Base-by-base conservation (phyloP, 2,113 vertebrate species). In the Actinemys pallida region DNA sequence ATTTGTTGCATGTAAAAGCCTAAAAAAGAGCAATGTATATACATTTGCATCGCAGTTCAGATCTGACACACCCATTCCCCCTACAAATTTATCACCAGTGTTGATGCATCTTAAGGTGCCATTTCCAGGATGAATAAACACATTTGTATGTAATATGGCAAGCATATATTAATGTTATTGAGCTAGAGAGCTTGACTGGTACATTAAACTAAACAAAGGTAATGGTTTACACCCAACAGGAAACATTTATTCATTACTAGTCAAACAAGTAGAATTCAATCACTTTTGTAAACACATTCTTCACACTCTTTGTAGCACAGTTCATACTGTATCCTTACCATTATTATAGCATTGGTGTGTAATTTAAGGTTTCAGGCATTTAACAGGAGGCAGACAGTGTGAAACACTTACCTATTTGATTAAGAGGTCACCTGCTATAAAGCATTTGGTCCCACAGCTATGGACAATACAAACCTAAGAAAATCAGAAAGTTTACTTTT, bases 101-200 rank as follows among this genome's bases (percentile, higher is more conserved):
- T 1, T 57, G 17, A 3, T 0, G 27, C 75, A 42, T 1, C 0
- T 1, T 5, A 6, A 62, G 35, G 24, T 0, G 7, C 0, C 20
- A 3, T 27, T 56, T 42, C 16, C 86, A 90, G 35, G 12, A 31
- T 5, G 0, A 0, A 1, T 14, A 16, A 45, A 2, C 1, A 16
- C 3, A 10, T 4, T 20, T 27, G 42, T 82, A n/a, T 39, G 29
- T 39, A 13, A 81, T 31, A 42, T 5, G 1, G 20, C 65, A 50
- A 4, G 57, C 50, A 1, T 2, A 76, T 6, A 35, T 10, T 12
- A 0, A 0, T 1, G 29, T 4, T 31, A 13, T 45, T 1, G 1
- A 17, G 1, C 27, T 3, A 6, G 12, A 88, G 78, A 82, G 39
- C n/a, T n/a, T 6, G 49, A 2, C 5, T 1, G 83, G 29, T 3